Base-by-base conservation (phyloP, 2,113 vertebrate genomes). In the Centrocercus urophasianus region DNA sequence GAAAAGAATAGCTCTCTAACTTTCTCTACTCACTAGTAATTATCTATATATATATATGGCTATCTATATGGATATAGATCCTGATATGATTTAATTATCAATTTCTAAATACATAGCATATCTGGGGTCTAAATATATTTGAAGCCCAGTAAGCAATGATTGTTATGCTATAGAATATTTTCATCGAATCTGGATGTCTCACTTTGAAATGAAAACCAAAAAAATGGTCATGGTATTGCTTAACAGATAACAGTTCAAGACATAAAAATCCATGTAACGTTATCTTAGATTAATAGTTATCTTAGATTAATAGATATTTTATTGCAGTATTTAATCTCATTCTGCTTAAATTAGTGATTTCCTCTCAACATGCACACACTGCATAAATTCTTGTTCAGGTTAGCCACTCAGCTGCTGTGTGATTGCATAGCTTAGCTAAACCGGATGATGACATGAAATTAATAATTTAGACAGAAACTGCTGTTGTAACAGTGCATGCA, bases 391-490 rank as follows among this genome's bases (percentile, higher is more conserved):
- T 65, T 86, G 34, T 79, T 19, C 30, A 17, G 25, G 3, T 60
- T 83, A 2, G 5, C 10, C 73, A 18, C 67, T 91, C 28, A 77
- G 47, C 75, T 74, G 32, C 34, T 83, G 42, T 27, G 95, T 64
- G 79, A 83, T 88, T 91, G 47, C 69, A 45, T 17, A 56, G 64
- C 38, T 93, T 80, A 48, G 52, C 60, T 83, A 77, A 79, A 82
- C 85, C 75, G 2, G 1, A 52, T 71, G 63, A 87, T 93, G 87
- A 78, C 76, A 80, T 48, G 65, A 91, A 74, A 95, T 96, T 67
- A 96, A 95, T 91, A 95, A 95, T 95, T 96, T 86, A 96, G 72
- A 86, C 57, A 78, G 89, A 95, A 95, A 61, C 34, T 57, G 54
- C 64, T 38, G 0, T 77, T 86, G 61, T 91, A 93, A 40, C 40